Evolutionary conservation across 2,113 vertebrate species (phyloP).

Genomic region (Acanthochromis polyacanthus): DNA sequence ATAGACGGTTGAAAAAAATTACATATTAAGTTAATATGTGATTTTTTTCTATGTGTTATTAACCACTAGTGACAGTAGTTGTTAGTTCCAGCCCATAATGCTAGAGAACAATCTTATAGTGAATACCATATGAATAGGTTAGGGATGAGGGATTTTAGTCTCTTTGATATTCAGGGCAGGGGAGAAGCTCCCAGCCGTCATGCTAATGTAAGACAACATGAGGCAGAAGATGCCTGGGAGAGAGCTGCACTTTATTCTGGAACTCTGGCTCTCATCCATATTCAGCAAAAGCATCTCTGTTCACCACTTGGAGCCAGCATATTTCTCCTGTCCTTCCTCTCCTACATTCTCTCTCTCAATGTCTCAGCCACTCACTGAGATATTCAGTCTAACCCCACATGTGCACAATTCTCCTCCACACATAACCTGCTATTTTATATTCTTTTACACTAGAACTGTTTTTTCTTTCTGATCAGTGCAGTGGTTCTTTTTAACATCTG

Average conservation of each 20-base stretch:
- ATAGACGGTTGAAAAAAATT: too few species aligned
- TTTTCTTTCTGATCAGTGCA: not conserved
- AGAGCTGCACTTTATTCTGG: conserved; percentile 33
- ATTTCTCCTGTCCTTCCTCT: conserved; percentile 4
- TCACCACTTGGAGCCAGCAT: conserved; percentile 7
- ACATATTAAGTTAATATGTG: too few species aligned
- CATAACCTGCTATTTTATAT: not conserved
- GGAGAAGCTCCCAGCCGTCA: conserved; percentile 8
- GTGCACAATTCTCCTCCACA: too few species aligned
- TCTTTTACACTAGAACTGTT: not conserved
- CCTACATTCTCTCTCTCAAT: not conserved
- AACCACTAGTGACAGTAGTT: too few species aligned
- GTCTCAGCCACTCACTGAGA: too few species aligned
- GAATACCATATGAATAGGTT: not conserved
- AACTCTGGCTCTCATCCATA: conserved; percentile 51
- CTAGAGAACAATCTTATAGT: not conserved
- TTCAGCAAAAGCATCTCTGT: conserved; percentile 38
- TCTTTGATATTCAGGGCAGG: conserved; percentile 19
- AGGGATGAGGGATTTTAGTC: conserved; percentile 5
- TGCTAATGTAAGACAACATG: conserved; percentile 36
- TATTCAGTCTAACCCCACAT: not conserved
- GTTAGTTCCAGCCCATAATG: not conserved
- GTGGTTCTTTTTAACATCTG: not conserved
- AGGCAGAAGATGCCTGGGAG: conserved; percentile 34
- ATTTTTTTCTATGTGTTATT: too few species aligned